Evolutionary conservation across 2,113 vertebrate species (phyloP), one percentile per base, ranked within the genome.

Genomic region (Shinisaurus crocodilurus): DNA sequence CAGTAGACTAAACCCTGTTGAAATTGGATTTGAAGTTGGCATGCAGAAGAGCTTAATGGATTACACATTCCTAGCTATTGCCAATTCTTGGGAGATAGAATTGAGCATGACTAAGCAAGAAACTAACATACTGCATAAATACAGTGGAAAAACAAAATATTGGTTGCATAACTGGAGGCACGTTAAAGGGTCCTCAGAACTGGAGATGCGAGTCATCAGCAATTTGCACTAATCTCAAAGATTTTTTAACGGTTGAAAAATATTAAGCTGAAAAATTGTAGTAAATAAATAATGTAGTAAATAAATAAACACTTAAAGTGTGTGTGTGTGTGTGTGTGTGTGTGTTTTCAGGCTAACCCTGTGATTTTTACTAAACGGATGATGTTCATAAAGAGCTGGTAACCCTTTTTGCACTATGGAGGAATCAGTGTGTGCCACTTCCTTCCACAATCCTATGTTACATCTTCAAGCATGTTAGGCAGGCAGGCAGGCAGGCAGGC

Each of bases 1-100:
- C 27, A 3, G 23, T n/a, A 43, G n/a, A 87, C 76, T 63, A 87
- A 77, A 43, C 86, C 27, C 37, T 72, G 45, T 45, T 87, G 54
- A 87, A 87, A 87, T 87, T 77, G 72, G 86, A 87, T 77, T 77
- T 40, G 57, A 77, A 77, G 54, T 45, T 87, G 86, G 86, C 86
- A 87, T 77, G 86, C 74, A 77, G 74, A 87, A 87, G 54, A 63
- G 86, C 54, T 87, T 87, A 87, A 87, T 87, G 72, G 86, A 87
- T 87, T 87, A 87, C 86, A 77, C 86, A 87, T 87, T 87, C 86
- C 74, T 77, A 45, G 37, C 57, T 43, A 77, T 63, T 87, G 86
- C 86, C 54, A 87, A 6, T 77, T 87, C 86, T 63, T 77, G 72
- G 54, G 72, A 87, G 74, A 77, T 13, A 77, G 72, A 77, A 87